Conservation (phyloP, 1,140 invertebrate species). For the Solen grandis region DNA sequence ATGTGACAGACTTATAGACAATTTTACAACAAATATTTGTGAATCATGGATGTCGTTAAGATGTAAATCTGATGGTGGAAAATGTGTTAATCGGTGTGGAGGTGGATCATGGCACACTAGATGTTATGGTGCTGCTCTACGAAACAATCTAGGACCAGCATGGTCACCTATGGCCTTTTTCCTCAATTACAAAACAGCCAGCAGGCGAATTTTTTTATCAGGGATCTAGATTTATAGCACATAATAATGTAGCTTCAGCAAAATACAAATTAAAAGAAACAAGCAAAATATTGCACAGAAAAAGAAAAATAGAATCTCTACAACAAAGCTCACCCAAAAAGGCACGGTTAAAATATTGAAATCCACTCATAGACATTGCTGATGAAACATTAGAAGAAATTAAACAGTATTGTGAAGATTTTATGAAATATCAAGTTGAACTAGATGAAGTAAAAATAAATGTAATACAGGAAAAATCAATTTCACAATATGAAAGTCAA, state of each 20-base stretch:
- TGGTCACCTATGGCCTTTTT: conserved; percentile 53
- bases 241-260: neutral
- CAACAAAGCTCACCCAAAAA: neutral
- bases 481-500: neutral
- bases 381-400: neutral
- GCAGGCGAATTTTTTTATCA: neutral
- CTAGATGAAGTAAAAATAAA: neutral
- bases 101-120: conserved; percentile 39
- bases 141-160: conserved; percentile 39
- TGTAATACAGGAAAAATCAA: neutral
- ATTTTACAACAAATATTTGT: conserved; percentile 48
- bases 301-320: neutral
- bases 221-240: neutral
- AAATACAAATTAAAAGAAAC: neutral
- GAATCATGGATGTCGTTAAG: conserved; percentile 52
- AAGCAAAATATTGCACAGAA: neutral
- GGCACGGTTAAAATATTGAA: neutral
- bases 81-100: conserved; percentile 35
- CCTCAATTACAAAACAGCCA: neutral
- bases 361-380: neutral
- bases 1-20: conserved; percentile 17
- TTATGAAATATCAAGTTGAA: neutral
- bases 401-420: neutral
- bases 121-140: conserved; percentile 44
- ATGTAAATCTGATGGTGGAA: conserved; percentile 55